These are phyloP conservation scores for Chaetops frenatus DNA, from an alignment of 2,113 vertebrate genomes.

Conservation along the genomic window DNA sequence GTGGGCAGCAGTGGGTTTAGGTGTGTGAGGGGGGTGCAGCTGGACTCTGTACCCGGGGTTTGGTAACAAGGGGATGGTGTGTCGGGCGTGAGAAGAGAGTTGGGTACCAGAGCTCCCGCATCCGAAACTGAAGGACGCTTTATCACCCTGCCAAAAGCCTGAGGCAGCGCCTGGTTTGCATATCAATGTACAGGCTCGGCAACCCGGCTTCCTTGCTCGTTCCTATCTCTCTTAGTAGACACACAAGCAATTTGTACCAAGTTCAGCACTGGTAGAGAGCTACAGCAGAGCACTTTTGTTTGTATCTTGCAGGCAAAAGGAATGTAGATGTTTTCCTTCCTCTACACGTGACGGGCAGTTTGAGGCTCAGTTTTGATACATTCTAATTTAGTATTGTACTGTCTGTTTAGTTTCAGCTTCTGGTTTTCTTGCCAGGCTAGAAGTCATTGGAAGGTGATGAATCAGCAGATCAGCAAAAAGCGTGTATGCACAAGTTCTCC, in stretches of 20 bases:
- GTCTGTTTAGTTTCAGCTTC: not conserved
- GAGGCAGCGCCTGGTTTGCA: not conserved
- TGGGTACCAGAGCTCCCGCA: fast-evolving
- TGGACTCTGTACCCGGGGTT: fast-evolving
- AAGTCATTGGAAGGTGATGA: not conserved
- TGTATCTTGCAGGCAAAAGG: not conserved
- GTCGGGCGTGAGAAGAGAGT: not conserved
- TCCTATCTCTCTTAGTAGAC: not conserved
- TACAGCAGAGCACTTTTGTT: not conserved
- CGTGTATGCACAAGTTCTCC: not conserved
- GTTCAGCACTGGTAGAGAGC: not conserved
- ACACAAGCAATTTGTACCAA: not conserved
- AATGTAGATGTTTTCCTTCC: not conserved
- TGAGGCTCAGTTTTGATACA: not conserved
- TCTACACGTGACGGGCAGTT: not conserved
- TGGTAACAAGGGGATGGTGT: fast-evolving
- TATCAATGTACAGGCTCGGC: not conserved
- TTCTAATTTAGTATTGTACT: not conserved
- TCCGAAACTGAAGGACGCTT: fast-evolving
- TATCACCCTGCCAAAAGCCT: not conserved
- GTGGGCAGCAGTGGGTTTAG: fast-evolving
- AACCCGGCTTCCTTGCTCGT: not conserved
- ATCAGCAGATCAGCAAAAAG: not conserved
- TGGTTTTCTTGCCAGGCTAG: not conserved
- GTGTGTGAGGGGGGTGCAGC: fast-evolving